Evolutionary conservation across 2,888 invertebrate species (phyloP).

Genomic region (Agelastica alni): DNA sequence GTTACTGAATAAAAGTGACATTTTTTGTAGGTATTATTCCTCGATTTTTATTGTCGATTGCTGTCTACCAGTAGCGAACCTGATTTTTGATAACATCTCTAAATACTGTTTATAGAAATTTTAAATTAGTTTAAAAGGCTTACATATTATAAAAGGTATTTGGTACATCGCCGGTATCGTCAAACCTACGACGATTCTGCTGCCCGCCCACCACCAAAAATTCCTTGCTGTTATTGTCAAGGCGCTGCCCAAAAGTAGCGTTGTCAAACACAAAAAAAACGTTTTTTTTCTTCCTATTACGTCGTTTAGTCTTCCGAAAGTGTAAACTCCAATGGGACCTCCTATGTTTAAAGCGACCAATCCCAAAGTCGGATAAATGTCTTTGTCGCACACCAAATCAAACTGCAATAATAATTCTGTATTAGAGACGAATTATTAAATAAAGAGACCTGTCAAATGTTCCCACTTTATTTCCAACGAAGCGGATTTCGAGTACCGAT

Average conservation of each 20-base stretch:
- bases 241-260: constrained; percentile 79
- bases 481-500: too few relatives aligned
- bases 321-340: constrained; percentile 87
- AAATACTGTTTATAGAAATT: constrained; percentile 5
- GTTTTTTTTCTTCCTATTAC: constrained; percentile 83
- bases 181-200: constrained; percentile 82
- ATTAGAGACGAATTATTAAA: too few relatives aligned
- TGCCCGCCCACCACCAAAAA: constrained; percentile 83
- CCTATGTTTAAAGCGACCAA: constrained; percentile 85
- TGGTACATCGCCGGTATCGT: constrained; percentile 93
- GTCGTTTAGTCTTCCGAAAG: constrained; percentile 86
- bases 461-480: too few relatives aligned
- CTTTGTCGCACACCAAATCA: constrained; percentile 84
- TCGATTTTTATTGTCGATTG: too few relatives aligned
- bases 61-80: too few relatives aligned
- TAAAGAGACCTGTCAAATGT: too few relatives aligned
- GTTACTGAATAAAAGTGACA: too few relatives aligned
- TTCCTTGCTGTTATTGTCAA: constrained; percentile 77
- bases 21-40: too few relatives aligned
- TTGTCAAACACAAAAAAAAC: constrained; percentile 83
- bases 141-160: constrained; percentile 93
- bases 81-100: too few relatives aligned
- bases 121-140: constrained; percentile 48
- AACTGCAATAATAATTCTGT: too few relatives aligned
- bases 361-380: constrained; percentile 86